Evolutionary conservation across 2,113 vertebrate genomes (phyloP).

Genomic region (Hippotragus niger): DNA sequence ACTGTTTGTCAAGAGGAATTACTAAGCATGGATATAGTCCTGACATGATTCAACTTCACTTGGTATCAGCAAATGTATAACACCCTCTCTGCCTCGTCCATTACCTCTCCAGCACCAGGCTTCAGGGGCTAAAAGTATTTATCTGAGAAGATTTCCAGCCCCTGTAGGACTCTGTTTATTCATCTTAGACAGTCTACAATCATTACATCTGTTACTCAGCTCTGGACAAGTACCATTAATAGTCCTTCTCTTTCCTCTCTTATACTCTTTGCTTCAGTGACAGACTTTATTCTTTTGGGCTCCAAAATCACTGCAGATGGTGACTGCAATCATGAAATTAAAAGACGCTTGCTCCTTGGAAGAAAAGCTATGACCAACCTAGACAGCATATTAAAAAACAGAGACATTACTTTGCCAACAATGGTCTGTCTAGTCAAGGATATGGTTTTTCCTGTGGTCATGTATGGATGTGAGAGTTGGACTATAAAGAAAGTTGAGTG

Average conservation of each 20-base stretch:
- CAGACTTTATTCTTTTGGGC: background rate
- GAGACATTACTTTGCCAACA: background rate
- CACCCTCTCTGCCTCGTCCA: constrained; percentile 23
- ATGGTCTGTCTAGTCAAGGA: background rate
- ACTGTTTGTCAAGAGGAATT: background rate
- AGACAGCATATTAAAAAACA: background rate
- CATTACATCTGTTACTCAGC: constrained; percentile 62
- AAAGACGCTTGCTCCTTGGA: background rate
- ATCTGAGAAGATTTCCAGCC: constrained; percentile 57
- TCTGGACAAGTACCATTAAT: constrained; percentile 63
- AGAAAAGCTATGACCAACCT: background rate
- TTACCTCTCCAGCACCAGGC: constrained; percentile 3
- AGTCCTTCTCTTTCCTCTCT: constrained; percentile 49
- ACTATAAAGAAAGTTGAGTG: background rate
- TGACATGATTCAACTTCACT: constrained; percentile 49
- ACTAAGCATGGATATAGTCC: background rate
- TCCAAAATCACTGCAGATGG: background rate
- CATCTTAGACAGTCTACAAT: constrained; percentile 47
- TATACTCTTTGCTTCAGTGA: constrained; percentile 28
- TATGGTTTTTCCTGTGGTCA: background rate
- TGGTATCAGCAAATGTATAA: background rate
- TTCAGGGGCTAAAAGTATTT: constrained; percentile 52
- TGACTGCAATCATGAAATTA: background rate
- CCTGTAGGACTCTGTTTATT: constrained; percentile 72
- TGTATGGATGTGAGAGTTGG: background rate